A percentile compares a stretch with the other conserved stretches of the same genome.
Evolutionary conservation across 2,113 vertebrate genomes (phyloP).

Genomic region (Nipponia nippon): DNA sequence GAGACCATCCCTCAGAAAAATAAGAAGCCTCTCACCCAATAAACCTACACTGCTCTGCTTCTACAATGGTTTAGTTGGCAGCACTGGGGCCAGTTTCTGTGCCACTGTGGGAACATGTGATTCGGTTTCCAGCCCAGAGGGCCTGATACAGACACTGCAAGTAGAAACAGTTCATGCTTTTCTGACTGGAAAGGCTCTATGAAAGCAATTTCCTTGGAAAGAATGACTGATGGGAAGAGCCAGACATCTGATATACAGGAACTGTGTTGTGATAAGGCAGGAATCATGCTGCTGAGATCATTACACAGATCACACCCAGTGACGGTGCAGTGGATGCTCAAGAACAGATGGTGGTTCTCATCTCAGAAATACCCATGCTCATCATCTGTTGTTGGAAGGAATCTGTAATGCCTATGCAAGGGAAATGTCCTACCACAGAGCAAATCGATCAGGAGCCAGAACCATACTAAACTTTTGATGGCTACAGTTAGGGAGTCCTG

Average conservation of each 20-base stretch:
- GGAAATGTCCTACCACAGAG: neutral
- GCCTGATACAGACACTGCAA: no score
- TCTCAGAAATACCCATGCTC: neutral
- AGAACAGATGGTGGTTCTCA: neutral
- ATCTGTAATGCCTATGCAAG: neutral
- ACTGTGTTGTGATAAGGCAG: neutral
- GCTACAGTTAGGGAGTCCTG: neutral
- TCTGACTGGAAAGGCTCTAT: neutral
- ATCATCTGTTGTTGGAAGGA: neutral
- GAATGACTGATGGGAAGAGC: neutral
- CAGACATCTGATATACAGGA: neutral
- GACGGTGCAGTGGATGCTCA: accelerated
- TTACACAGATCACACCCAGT: neutral
- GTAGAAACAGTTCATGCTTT: neutral
- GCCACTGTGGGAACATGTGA: neutral
- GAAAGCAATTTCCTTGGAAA: neutral
- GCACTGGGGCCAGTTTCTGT: neutral
- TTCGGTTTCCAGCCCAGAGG: neutral
- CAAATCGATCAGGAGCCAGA: neutral
- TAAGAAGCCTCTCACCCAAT: neutral
- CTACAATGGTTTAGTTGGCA: accelerated
- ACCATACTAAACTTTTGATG: neutral
- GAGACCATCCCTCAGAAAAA: neutral
- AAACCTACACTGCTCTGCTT: neutral
- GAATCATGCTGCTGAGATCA: neutral